Percentiles rank a stretch among this genome's conserved stretches.
These are phyloP conservation scores for Crambe crambe DNA, from an alignment of 37 sponge, comb jelly and placozoan genomes.

Conservation along the genomic window DNA sequence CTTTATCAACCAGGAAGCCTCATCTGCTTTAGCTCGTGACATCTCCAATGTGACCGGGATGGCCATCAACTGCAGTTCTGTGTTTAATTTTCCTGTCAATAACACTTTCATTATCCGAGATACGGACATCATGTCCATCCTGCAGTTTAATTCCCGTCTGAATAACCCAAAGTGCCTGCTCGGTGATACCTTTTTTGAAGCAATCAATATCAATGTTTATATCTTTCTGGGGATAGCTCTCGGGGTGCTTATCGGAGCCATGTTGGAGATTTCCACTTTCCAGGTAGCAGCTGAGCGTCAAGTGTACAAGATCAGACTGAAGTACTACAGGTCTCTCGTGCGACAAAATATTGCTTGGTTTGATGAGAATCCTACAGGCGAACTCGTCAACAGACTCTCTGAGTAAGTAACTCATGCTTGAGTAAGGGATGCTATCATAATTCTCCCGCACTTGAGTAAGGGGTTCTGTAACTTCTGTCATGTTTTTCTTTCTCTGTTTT, in stretches of 20 bases:
- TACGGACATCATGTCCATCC: background rate
- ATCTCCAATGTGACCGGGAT: background rate
- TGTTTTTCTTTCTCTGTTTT: too few relatives aligned
- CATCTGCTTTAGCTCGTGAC: background rate
- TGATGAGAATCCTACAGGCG: constrained; percentile 75
- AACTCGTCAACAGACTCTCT: constrained; percentile 61
- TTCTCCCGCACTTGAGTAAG: too few relatives aligned
- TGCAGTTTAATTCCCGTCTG: background rate
- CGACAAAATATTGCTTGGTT: constrained; percentile 88
- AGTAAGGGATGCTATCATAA: background rate
- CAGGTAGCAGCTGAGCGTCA: constrained; percentile 64
- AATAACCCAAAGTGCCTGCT: background rate
- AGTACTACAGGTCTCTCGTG: constrained; percentile 64
- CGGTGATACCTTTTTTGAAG: background rate
- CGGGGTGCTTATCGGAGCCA: constrained; percentile 34
- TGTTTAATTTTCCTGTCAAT: background rate
- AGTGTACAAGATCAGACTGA: constrained; percentile 52
- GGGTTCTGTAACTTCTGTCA: too few relatives aligned
- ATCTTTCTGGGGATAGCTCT: constrained; percentile 40
- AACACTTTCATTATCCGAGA: background rate
- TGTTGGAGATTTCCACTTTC: constrained; percentile 59
- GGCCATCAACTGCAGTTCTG: background rate
- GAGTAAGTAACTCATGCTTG: constrained; percentile 41
- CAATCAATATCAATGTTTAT: constrained; percentile 10
- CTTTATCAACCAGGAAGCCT: constrained; percentile 44